Evolutionary conservation across 1,140 invertebrate genomes (phyloP).

Genomic region (Heliothis virescens): DNA sequence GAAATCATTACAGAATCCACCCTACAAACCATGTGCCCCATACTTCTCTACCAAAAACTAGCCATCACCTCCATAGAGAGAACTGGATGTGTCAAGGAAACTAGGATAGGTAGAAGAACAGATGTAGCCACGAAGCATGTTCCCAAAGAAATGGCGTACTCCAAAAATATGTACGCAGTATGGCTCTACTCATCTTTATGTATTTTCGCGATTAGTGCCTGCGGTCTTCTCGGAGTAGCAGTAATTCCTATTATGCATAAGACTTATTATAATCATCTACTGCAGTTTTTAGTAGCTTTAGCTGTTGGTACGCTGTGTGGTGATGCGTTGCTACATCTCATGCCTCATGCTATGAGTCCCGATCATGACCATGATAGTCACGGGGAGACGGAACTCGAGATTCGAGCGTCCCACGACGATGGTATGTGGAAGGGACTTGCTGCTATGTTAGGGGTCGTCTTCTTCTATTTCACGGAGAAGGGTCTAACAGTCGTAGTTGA

Average conservation of each 20-base stretch:
- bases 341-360: constrained; percentile 93
- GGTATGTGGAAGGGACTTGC: constrained; percentile 94
- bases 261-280: constrained; percentile 94
- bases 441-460: constrained; percentile 92
- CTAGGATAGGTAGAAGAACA: constrained; percentile 57
- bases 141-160: constrained; percentile 63
- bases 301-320: constrained; percentile 96
- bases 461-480: constrained; percentile 96
- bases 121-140: constrained; percentile 46
- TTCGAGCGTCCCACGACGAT: constrained; percentile 85
- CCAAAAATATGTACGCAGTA: constrained; percentile 85
- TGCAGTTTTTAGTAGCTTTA: constrained; percentile 96
- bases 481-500: constrained; percentile 92
- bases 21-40: constrained; percentile 88
- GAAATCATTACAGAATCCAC: constrained; percentile 70
- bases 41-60: constrained; percentile 88
- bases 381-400: constrained; percentile 60
- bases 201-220: constrained; percentile 93
- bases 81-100: constrained; percentile 86
- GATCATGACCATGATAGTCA: constrained; percentile 81
- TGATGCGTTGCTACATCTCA: constrained; percentile 96
- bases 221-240: constrained; percentile 93
- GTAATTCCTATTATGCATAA: constrained; percentile 97
- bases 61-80: constrained; percentile 85
- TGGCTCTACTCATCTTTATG: constrained; percentile 94